Evolutionary conservation across 2,113 vertebrate species (phyloP).

Genomic region (Proterorhinus semilunaris): DNA sequence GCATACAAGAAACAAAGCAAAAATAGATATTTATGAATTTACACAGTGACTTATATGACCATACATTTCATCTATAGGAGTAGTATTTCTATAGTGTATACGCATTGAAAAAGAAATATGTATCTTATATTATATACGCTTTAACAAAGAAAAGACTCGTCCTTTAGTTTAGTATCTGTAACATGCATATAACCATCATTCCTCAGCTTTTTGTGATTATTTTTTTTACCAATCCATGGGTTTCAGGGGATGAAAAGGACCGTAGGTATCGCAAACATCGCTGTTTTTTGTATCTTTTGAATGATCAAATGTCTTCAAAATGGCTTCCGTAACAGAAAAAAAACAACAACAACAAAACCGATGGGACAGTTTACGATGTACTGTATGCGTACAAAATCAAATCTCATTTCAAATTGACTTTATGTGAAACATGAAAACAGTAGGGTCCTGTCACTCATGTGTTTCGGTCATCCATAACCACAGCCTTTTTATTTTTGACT

Average conservation of each 20-base stretch:
- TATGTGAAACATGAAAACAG: not conserved
- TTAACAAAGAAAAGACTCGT: constrained; percentile 40
- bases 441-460: not conserved
- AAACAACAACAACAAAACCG: too few relatives aligned
- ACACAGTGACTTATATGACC: constrained; percentile 43
- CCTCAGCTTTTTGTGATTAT: constrained; percentile 1
- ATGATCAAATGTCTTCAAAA: too few relatives aligned
- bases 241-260: too few relatives aligned
- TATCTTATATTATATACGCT: constrained; percentile 41
- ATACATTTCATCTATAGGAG: constrained; percentile 24
- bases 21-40: constrained; percentile 50
- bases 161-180: constrained; percentile 44
- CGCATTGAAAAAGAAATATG: constrained; percentile 35
- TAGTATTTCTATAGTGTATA: constrained; percentile 47
- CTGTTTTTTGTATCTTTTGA: too few relatives aligned
- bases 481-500: not conserved
- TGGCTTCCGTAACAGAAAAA: too few relatives aligned
- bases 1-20: constrained; percentile 25
- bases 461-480: not conserved
- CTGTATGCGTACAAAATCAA: too few relatives aligned
- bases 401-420: not conserved
- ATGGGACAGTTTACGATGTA: too few relatives aligned
- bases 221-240: constrained; percentile 1
- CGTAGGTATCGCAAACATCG: too few relatives aligned
- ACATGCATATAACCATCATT: constrained; percentile 60